phyloP scores from a whole-genome alignment of 2,888 invertebrate genomes.

The Drosophila putrida region DNA sequence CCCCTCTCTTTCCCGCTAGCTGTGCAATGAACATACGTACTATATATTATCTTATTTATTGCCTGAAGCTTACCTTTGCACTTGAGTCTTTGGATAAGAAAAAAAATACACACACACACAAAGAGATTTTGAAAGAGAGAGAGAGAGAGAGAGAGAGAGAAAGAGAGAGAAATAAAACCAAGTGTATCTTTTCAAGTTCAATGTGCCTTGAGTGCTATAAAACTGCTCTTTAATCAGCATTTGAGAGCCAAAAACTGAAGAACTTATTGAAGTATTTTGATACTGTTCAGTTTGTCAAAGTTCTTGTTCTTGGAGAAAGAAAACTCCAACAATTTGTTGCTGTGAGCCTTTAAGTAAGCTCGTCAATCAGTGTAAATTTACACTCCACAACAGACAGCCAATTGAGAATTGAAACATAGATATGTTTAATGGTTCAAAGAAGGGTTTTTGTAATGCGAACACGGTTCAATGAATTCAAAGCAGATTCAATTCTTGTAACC shows the following conservation, averaged over 20 bases:
- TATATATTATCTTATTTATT: slow-evolving; percentile 54
- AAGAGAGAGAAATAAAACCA: not conserved
- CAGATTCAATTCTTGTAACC: too few relatives aligned
- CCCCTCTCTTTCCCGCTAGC: slow-evolving; percentile 1
- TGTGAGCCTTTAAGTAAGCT: not conserved
- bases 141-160: not conserved
- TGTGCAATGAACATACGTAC: slow-evolving; percentile 16
- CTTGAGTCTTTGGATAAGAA: slow-evolving; percentile 32
- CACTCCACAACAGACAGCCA: not conserved
- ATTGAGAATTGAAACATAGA: not conserved
- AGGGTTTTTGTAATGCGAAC: too few relatives aligned
- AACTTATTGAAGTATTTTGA: slow-evolving; percentile 4
- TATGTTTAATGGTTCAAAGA: not conserved
- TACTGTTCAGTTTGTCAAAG: not conserved
- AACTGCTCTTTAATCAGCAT: slow-evolving; percentile 32
- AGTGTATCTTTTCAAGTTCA: slow-evolving; percentile 36
- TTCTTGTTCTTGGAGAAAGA: not conserved
- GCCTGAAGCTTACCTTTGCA: slow-evolving; percentile 52
- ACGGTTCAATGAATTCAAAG: not conserved
- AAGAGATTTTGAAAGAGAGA: not conserved
- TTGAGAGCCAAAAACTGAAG: slow-evolving; percentile 22
- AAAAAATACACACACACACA: not conserved
- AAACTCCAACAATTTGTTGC: not conserved
- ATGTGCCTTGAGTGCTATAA: slow-evolving; percentile 26
- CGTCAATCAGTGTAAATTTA: not conserved